Base-by-base conservation (phyloP, 1,140 invertebrate species). In the Solenopsis invicta region DNA sequence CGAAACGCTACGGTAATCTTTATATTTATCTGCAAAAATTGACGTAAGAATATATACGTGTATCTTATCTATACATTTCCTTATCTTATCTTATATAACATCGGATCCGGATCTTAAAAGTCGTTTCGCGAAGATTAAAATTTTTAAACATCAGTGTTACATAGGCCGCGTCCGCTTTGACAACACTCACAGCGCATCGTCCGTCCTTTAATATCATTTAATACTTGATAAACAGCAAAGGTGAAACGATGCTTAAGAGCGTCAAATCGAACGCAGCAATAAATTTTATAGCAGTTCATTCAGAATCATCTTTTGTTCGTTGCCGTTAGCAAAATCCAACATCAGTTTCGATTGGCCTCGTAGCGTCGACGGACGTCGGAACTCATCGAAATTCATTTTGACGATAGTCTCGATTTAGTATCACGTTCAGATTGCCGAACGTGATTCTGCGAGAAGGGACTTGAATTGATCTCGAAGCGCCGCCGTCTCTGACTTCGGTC, bases 401-500 rank as follows among this genome's bases (percentile, higher is more conserved):
- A 66, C 16, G 34, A n/a, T 29, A 29, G 29, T 29, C 29, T 29
- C 29, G 29, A 29, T 29, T 29, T 29, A 29, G 29, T 29, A 29
- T 29, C 0, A n/a, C n/a, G 29, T 41, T 24, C 45, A 10, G 18
- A 74, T 62, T 62, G 5, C 9, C 45, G n/a, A 62, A 21, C n/a
- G 54, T 12, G 52, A 18, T 3, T 10, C 71, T 29, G 34, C 67
- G 8, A 61, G 16, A 37, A 54, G 34, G 45, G 48, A 12, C 16
- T 8, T 41, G 50, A 75, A 69, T 72, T 45, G 87, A 85, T 78
- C 85, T 62, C 66, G 24, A 76, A 61, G 54, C 82, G 37, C 62
- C 82, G 37, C 62, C 48, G 71, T 82, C 82, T 87, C 86, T 77
- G 77, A 81, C 71, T 52, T 62, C 75, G 56, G 67, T 61, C 77